Conservation (phyloP, 2,888 invertebrate species). For the Chromoteleia sp. region DNA sequence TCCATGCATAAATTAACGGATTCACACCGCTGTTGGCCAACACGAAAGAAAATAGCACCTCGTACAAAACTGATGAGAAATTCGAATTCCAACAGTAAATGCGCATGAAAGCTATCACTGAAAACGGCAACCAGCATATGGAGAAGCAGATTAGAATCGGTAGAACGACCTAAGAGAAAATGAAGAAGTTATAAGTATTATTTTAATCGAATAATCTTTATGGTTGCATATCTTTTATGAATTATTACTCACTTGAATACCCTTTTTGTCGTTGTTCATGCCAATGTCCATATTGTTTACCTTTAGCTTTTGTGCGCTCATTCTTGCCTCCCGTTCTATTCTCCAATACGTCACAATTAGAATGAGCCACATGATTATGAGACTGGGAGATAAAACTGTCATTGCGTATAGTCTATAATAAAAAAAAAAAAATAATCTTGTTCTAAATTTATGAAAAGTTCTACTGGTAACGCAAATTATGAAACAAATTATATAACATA, state of each 20-base stretch:
- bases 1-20: constrained; percentile 94
- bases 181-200: not conserved
- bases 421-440: constrained; percentile 8
- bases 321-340: constrained; percentile 91
- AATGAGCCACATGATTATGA: constrained; percentile 90
- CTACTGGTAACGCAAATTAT: too few relatives aligned
- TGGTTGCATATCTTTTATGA: not conserved
- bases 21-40: constrained; percentile 93
- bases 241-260: constrained; percentile 88
- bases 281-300: constrained; percentile 86
- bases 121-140: constrained; percentile 93
- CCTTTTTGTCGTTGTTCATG: constrained; percentile 88
- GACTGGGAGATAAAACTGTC: constrained; percentile 88
- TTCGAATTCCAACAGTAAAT: constrained; percentile 86
- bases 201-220: not conserved
- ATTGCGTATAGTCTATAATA: constrained; percentile 74
- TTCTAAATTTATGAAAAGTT: too few relatives aligned
- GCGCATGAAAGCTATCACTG: constrained; percentile 88
- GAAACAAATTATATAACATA: too few relatives aligned
- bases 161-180: constrained; percentile 88
- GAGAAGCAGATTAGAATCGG: constrained; percentile 92
- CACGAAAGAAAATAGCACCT: constrained; percentile 89
- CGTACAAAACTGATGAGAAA: constrained; percentile 86
- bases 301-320: constrained; percentile 89
- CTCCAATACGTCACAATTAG: constrained; percentile 91